A percentile compares a stretch with the other conserved stretches of the same genome.
Evolutionary conservation across 1,140 invertebrate genomes (phyloP).

Genomic region (Bombus consobrinus): DNA sequence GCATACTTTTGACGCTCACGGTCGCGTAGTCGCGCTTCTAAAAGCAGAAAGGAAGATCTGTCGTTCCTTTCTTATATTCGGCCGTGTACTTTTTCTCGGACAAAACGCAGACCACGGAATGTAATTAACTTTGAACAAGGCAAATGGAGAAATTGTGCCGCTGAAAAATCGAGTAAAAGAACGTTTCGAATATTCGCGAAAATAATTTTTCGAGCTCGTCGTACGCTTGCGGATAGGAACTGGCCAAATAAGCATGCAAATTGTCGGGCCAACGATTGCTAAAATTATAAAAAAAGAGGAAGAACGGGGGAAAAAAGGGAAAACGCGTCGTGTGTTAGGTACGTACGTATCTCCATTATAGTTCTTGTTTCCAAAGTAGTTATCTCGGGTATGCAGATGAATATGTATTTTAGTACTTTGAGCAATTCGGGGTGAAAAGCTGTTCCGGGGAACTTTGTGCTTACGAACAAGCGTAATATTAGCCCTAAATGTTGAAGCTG

Average conservation of each 20-base stretch:
- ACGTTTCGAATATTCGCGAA: background rate
- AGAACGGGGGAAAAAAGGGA: background rate
- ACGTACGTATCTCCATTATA: slow-evolving; percentile 7
- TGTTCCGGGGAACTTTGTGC: slow-evolving; percentile 13
- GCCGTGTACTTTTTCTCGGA: background rate
- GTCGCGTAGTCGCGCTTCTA: background rate
- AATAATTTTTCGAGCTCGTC: background rate
- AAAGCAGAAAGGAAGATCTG: background rate
- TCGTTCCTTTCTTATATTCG: background rate
- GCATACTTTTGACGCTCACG: background rate
- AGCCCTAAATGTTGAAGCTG: background rate
- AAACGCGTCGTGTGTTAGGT: background rate
- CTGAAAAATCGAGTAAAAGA: background rate
- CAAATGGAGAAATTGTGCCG: background rate
- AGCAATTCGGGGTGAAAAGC: slow-evolving; percentile 32
- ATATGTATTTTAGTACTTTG: slow-evolving; percentile 39
- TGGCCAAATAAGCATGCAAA: background rate
- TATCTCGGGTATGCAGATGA: slow-evolving; percentile 16
- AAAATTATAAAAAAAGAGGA: background rate
- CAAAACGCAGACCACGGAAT: background rate
- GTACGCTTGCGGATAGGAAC: background rate
- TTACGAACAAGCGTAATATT: slow-evolving; percentile 23
- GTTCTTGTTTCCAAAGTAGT: slow-evolving; percentile 16
- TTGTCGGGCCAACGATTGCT: background rate
- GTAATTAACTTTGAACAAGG: slow-evolving; percentile 32